Evolutionary conservation across 2,888 invertebrate genomes (phyloP), one percentile per base, ranked within the genome.

Genomic region (Andricus curvator): DNA sequence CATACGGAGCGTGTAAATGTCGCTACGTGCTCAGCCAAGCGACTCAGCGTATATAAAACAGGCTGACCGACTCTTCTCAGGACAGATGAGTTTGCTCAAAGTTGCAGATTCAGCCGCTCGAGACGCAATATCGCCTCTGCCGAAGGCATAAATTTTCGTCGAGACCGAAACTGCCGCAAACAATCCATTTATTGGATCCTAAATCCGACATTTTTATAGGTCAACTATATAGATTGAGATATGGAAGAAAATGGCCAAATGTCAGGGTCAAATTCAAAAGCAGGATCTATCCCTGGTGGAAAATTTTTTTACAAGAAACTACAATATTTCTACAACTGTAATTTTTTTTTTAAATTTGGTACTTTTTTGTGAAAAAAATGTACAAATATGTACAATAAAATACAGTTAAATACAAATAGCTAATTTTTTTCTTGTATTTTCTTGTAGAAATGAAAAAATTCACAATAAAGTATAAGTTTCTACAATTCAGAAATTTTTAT

Each of bases 31-130:
- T 88, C 87, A 86, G 84, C 84, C 81, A 78, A 88, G 86, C 91
- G 89, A 92, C 90, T 92, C 92, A 91, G 91, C 91, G 90, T 91
- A 91, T 92, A 91, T 91, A 91, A 91, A 92, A 91, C 88, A 89
- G 90, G 90, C 90, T 88, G 88, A 89, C 88, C 89, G 86, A 88
- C 87, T 87, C 87, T 82, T 85, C 86, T 85, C 85, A 81, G 85
- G 85, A 88, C 86, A 84, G 88, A 90, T 89, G 89, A 91, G 89
- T 90, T 89, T 89, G 88, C 89, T 83, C 83, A 84, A 86, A 86
- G 84, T 82, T 88, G 89, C 90, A 88, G 88, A 88, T 89, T 91
- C 89, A 89, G 90, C 91, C 85, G 80, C 78, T 79, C 82, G 78
- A 81, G 79, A 79, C 83, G 82, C 89, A 91, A 91, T 90, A 90